Evolutionary conservation across 2,113 vertebrate genomes (phyloP), one percentile per base, ranked within the genome.

Genomic region (Triplophysa rosa): DNA sequence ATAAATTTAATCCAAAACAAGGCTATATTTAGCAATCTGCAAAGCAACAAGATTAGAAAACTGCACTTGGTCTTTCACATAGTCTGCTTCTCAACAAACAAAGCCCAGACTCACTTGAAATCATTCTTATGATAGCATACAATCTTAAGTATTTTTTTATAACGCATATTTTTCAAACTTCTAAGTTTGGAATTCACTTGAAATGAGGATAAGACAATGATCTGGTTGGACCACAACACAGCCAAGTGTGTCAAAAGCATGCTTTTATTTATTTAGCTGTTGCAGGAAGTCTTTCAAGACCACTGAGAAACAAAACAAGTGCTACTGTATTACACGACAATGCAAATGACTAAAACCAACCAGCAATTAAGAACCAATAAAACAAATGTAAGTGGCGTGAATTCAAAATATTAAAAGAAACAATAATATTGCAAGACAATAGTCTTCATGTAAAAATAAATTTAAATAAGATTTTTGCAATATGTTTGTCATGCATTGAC

Each of bases 181-280:
- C 33, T 21, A 17, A 54, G 37, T 16, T 59, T 0, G 16, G 24
- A n/a, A 63, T 14, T 62, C 26, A 33, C 37, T 52, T 67, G 5
- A 49, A 78, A 47, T 81, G 54, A 78, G 81, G 29, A 82, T 17
- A 54, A 71, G 70, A 56, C 71, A 78, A 23, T 49, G 23, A 62
- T 73, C 68, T 33, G 17, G 56, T 56, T n/a, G 23, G 26, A 81
- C 12, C 24, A 21, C 10, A 52, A 56, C 64, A 82, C 63, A 69
- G 72, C 78, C 67, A 81, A 82, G 68, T 79, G 74, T 84, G 80
- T 82, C 67, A 78, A 13, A 82, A 77, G 69, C 54, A 63, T 56
- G 11, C 61, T 29, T 73, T 56, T 71, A 79, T 84, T 68, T 84
- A 73, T 80, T 83, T 78, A 42, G 56, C 73, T 45, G 52, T 77